These are phyloP conservation scores for Euleptes europaea DNA, from an alignment of 2,113 vertebrate genomes.

Conservation along the genomic window DNA sequence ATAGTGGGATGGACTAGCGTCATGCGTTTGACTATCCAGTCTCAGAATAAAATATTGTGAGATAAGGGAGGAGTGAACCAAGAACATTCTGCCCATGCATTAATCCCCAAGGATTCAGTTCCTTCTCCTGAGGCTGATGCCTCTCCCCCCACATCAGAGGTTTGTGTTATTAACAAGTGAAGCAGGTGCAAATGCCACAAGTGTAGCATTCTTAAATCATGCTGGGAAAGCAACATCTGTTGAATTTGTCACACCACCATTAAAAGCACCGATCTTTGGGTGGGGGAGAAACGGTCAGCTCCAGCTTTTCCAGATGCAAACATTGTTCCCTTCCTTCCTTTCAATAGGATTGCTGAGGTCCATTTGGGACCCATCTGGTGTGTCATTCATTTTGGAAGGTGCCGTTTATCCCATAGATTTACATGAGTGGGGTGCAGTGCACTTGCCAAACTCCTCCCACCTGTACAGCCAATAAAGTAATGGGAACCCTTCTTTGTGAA, in stretches of 20 bases:
- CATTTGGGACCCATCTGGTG: neutral
- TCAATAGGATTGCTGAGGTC: neutral
- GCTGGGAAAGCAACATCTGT: neutral
- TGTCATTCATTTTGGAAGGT: neutral
- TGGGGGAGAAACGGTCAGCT: too few species aligned
- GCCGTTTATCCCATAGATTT: neutral
- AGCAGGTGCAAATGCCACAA: neutral
- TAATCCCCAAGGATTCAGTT: too few species aligned
- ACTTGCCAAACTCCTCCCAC: neutral
- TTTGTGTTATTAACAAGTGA: neutral
- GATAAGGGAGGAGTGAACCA: too few species aligned
- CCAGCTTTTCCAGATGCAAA: neutral
- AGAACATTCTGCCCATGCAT: too few species aligned
- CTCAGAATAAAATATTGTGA: too few species aligned
- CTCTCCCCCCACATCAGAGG: too few species aligned
- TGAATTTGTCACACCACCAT: neutral
- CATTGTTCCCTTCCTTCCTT: neutral
- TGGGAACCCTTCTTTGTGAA: neutral
- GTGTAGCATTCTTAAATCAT: neutral
- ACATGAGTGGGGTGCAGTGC: neutral
- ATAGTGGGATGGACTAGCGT: too few species aligned
- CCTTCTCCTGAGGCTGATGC: neutral
- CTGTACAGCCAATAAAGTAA: neutral
- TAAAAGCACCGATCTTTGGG: neutral
- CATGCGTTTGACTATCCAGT: too few species aligned